A percentile compares a stretch with the other conserved stretches of the same genome.
Evolutionary conservation across 1,140 invertebrate genomes (phyloP).

Genomic region (Rhyacophila brunnea): DNA sequence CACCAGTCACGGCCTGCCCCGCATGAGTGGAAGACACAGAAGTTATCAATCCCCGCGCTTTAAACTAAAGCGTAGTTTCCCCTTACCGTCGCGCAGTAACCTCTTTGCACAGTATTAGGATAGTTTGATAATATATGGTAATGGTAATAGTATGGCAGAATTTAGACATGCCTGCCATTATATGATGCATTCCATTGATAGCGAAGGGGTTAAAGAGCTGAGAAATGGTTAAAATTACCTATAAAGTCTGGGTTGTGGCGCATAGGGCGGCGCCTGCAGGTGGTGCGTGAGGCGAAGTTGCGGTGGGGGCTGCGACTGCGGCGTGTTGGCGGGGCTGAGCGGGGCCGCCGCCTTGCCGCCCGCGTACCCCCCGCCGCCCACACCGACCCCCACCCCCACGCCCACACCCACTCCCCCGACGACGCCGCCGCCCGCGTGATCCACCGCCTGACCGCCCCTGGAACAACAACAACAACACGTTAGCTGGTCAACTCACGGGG

Average conservation of each 20-base stretch:
- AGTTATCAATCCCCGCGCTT: too few relatives aligned
- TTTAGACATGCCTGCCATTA: too few relatives aligned
- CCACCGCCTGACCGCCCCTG: slow-evolving; percentile 32
- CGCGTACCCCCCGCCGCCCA: slow-evolving; percentile 48
- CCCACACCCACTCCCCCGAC: slow-evolving; percentile 10
- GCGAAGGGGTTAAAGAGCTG: too few relatives aligned
- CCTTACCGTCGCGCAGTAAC: too few relatives aligned
- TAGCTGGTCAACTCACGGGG: too few relatives aligned
- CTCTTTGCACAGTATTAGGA: too few relatives aligned
- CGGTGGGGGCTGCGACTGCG: slow-evolving; percentile 18
- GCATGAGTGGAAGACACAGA: too few relatives aligned
- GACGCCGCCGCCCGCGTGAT: slow-evolving; percentile 28
- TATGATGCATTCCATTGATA: too few relatives aligned
- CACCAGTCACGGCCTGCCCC: too few relatives aligned
- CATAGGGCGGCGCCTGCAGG: slow-evolving; percentile 35
- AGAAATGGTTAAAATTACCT: slow-evolving; percentile 43
- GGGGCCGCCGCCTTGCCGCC: slow-evolving; percentile 41
- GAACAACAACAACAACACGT: slow-evolving; percentile 3
- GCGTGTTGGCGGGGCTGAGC: slow-evolving; percentile 22
- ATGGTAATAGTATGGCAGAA: too few relatives aligned
- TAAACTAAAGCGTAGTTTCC: too few relatives aligned
- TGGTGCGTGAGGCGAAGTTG: neutral
- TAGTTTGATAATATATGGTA: too few relatives aligned
- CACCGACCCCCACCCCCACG: slow-evolving; percentile 21
- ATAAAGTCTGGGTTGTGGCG: slow-evolving; percentile 43